Evolutionary conservation across 1,140 invertebrate genomes (phyloP), one percentile per base, ranked within the genome.

Genomic region (Brachionus plicatilis): DNA sequence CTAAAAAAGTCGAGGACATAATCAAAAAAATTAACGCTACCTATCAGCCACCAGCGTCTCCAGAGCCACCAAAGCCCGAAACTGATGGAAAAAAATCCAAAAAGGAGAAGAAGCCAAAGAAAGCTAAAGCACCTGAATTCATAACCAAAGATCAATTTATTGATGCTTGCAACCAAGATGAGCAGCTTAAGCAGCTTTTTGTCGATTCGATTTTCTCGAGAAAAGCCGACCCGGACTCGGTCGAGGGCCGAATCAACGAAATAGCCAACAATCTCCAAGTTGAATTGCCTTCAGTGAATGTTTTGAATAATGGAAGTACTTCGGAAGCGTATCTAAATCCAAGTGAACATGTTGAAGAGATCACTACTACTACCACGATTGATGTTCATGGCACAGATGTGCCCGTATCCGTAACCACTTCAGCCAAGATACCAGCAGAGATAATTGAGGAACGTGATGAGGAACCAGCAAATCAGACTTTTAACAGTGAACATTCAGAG

Each of bases 1-100:
- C 60, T 37, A 84, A 84, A 75, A 68, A 72, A 84, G 82, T 84
- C 1, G 82, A 84, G 9, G 79, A 82, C n/a, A 82, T 82, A 60
- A 82, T 82, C n/a, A 82, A 65, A 47, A 68, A 60, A 43, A 82
- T 82, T n/a, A 82, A 82, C 27, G 79, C 79, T 66, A 82, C 79
- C 12, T 82, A 82, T 37, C 65, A 60, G 14, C 79, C 65, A 65
- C 37, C 79, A n/a, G 17, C 53, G n/a, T 14, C 8, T 12, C 33
- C 33, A 9, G 79, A 60, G 41, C 79, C 79, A 65, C 53, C 41
- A 9, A 17, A 12, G 24, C 6, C 29, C 3, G n/a, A 45, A 7
- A 27, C 2, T 12, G 72, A 24, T 14, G 43, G 9, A 3, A 27
- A 47, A 27, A 76, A 76, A 27, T n/a, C 70, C 20, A 76, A 76